Evolutionary conservation across 2,113 vertebrate species (phyloP), one percentile per base, ranked within the genome.

Genomic region (Nannobrachium achirus): DNA sequence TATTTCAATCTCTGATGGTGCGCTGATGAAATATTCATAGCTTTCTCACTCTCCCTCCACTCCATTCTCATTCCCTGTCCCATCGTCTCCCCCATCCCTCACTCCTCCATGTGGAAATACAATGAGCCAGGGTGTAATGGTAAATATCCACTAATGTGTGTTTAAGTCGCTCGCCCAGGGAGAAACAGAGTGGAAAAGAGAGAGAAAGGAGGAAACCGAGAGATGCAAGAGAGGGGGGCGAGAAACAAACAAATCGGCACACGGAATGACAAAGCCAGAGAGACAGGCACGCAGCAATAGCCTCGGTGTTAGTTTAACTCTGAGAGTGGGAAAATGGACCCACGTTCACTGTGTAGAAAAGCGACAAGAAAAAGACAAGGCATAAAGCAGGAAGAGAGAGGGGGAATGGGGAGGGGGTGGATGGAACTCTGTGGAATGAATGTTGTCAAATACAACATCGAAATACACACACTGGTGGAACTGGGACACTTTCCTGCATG

Each of bases 1-100:
- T 76, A 78, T 74, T 77, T 82, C 55, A 70, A 63, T 65, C 68
- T 70, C 57, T 73, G 65, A 67, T 69, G 62, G 71, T 63, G 55
- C 15, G 39, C 60, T 66, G 68, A 83, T 86, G 68, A 84, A 87
- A 84, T 52, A 82, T 81, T 81, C 60, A 82, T 73, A 9, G 6
- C 46, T 40, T 61, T n/a, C 13, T 70, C 66, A 61, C 64, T 59
- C 39, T 49, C 60, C 38, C 25, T 8, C 8, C 11, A 7, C 42
- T 44, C 11, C 42, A 44, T 44, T 9, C 16, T 10, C 55, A 41
- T 56, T 38, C 25, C 25, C 25, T 44, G 51, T 6, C 2, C 52
- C 48, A 18, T 50, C 1, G 14, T 20, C 55, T 63, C 39, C 11
- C 69, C 50, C 44, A 53, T 38, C 53, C 42, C 45, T 52, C 25